Conservation (phyloP, 2,797 vertebrate genomes). For the Agapornis canus region DNA sequence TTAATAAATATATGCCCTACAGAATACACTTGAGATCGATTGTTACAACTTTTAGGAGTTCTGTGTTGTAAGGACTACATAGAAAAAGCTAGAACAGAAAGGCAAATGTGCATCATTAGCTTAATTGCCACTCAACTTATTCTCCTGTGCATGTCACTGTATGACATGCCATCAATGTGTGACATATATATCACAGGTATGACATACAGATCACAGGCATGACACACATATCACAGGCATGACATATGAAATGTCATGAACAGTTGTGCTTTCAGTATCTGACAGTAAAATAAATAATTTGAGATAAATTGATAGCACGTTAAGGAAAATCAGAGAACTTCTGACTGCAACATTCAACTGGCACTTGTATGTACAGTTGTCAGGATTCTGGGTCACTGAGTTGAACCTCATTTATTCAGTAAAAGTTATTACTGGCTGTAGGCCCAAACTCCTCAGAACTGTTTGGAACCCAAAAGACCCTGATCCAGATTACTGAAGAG, state of each 20-base stretch:
- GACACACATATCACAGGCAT: not conserved
- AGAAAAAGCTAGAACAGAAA: not conserved
- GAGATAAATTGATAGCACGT: not conserved
- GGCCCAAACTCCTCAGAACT: too few relatives aligned
- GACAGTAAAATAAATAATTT: not conserved
- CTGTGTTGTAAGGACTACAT: not conserved
- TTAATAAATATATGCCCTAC: not conserved
- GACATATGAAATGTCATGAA: not conserved
- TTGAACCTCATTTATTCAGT: too few relatives aligned
- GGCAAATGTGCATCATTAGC: not conserved
- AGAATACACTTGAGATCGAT: not conserved
- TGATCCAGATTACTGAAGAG: not conserved
- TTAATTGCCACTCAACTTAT: not conserved
- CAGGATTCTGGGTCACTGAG: too few relatives aligned
- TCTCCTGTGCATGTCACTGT: not conserved
- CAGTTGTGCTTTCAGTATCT: not conserved
- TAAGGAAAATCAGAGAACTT: not conserved
- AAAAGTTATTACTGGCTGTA: too few relatives aligned
- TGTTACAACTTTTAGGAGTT: not conserved
- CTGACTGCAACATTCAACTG: too few relatives aligned
- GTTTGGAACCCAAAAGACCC: not conserved
- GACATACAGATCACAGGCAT: not conserved
- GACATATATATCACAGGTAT: not conserved
- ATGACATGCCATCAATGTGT: not conserved
- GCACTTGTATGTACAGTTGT: too few relatives aligned